phyloP scores from a whole-genome alignment of 1,140 invertebrate genomes.

The Drosophila fuyamai region DNA sequence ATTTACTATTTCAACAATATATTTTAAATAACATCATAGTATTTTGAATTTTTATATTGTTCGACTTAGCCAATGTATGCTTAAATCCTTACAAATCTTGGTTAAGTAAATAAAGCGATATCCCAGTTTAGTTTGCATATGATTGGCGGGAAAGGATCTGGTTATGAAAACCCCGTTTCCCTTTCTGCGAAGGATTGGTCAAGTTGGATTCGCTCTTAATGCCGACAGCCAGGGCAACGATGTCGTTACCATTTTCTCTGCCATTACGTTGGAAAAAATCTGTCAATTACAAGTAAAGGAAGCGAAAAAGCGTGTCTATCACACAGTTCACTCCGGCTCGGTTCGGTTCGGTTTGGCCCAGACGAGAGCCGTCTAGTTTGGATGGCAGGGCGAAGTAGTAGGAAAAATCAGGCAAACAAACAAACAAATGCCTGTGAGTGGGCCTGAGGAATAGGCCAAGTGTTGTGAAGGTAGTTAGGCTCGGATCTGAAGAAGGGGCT shows the following conservation, averaged over 20 bases:
- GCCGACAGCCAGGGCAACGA: constrained; percentile 35
- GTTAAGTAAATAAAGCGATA: not conserved
- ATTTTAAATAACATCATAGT: no score
- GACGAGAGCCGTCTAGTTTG: constrained; percentile 8
- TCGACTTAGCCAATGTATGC: no score
- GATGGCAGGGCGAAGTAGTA: constrained; percentile 9
- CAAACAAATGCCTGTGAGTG: constrained; percentile 28
- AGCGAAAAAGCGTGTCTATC: constrained; percentile 77
- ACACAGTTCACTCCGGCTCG: constrained; percentile 34
- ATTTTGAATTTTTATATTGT: no score
- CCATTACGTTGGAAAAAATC: constrained; percentile 72
- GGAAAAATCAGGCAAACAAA: constrained; percentile 39
- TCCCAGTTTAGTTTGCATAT: constrained; percentile 32
- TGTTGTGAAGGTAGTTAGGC: constrained; percentile 15
- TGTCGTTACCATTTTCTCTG: constrained; percentile 71
- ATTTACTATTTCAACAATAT: no score
- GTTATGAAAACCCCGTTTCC: constrained; percentile 18
- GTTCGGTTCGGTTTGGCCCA: constrained; percentile 9
- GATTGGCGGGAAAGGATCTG: constrained; percentile 22
- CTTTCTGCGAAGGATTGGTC: constrained; percentile 15
- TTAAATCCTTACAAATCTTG: no score
- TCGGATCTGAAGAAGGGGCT: not conserved
- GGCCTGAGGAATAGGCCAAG: constrained; percentile 28
- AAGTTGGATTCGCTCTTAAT: constrained; percentile 32
- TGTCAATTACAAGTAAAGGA: constrained; percentile 74